Percentiles rank a stretch among this genome's conserved stretches.
These are phyloP conservation scores for Agonopterix subpropinquella DNA, from an alignment of 2,888 invertebrate species.

Conservation along the genomic window DNA sequence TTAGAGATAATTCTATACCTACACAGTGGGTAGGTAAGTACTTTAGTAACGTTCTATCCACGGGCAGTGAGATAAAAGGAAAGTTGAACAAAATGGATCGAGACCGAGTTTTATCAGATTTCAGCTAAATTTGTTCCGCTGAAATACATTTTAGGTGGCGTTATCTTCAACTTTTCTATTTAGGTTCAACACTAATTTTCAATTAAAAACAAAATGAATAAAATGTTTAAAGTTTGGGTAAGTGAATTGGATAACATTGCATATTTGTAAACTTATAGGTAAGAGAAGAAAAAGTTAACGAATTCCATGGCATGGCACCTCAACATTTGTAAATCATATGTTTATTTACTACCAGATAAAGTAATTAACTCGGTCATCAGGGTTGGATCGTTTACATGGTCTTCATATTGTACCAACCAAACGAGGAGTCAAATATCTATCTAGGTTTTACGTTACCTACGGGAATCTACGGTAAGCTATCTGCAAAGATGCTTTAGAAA, in stretches of 20 bases:
- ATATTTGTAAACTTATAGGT: too few relatives aligned
- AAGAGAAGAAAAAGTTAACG: too few relatives aligned
- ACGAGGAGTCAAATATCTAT: conserved; percentile 29
- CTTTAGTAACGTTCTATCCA: conserved; percentile 20
- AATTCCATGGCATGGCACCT: background rate
- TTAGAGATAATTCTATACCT: too few relatives aligned
- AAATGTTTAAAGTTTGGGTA: background rate
- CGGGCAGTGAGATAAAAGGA: conserved; percentile 39
- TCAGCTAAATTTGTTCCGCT: conserved; percentile 23
- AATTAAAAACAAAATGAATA: background rate
- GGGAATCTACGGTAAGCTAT: conserved; percentile 21
- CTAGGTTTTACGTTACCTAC: conserved; percentile 28
- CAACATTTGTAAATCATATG: background rate
- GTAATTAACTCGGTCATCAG: background rate
- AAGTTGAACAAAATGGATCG: conserved; percentile 49
- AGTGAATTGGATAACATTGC: too few relatives aligned
- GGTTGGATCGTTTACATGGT: too few relatives aligned
- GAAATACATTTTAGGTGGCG: conserved; percentile 32
- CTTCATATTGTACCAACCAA: background rate
- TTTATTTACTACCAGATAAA: background rate
- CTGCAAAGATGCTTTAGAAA: conserved; percentile 16
- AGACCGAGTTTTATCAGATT: conserved; percentile 39
- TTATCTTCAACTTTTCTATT: too few relatives aligned
- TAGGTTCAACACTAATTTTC: background rate
- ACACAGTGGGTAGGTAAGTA: background rate